Evolutionary conservation across 1,140 invertebrate genomes (phyloP), one percentile per base, ranked within the genome.

Genomic region (Magallana angulata): DNA sequence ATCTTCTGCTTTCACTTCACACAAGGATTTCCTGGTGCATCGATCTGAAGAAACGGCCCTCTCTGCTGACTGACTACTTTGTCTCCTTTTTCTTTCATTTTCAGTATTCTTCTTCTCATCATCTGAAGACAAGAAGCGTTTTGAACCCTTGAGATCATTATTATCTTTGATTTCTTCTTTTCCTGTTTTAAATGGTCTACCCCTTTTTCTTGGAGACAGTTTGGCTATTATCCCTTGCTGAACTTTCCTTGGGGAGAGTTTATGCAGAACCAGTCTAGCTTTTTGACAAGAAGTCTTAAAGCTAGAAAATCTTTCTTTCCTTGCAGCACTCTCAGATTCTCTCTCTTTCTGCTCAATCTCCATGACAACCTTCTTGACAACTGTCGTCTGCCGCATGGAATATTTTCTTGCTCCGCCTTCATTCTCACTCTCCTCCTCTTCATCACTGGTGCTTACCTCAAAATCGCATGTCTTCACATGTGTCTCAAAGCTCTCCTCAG

Each of bases 401-500:
- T 88, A 88, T 58, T 84, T 60, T 59, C 71, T 30, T 56, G 56
- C 60, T 86, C 71, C 82, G 16, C 16, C 57, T 84, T 88, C 80
- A 59, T 88, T 80, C 59, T 89, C 86, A 24, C 90, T 89, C 1
- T 91, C 90, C 12, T 93, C 91, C 1, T 94, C 93, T 18, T 93
- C 93, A 82, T 93, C 92, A 86, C 94, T 95, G 83, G 94, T 95
- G 88, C 95, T 95, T 14, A 95, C 92, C 60, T 95, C 94, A 91
- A 95, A 95, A 85, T 95, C 93, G 94, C 98, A 99, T 24, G 96
- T 96, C 12, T 96, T 95, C 71, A 98, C 94, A 94, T 99, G 98
- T 57, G 97, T 96, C 91, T 97, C 96, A 92, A 97, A 98, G 90
- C 98, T 98, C 82, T 97, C 96, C 90, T 96, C 96, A 12, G 97